phyloP scores from a whole-genome alignment of 2,888 invertebrate genomes.

The Agrochola lychnidis region DNA sequence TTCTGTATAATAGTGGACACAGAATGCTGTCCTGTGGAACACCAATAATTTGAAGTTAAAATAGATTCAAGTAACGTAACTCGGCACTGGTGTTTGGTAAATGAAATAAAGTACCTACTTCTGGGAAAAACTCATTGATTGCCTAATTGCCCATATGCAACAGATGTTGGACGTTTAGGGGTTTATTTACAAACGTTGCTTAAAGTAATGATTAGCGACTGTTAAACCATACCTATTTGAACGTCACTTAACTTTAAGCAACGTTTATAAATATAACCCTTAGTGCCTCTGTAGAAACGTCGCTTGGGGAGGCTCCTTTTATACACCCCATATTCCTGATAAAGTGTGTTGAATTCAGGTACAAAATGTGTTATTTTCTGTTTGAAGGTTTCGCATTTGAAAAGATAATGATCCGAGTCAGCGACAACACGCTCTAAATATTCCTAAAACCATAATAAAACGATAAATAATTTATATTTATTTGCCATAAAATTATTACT shows the following conservation, averaged over 20 bases:
- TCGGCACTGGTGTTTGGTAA: no score
- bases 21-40: not conserved
- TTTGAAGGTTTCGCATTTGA: not conserved
- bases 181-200: no score
- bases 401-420: not conserved
- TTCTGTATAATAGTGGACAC: not conserved
- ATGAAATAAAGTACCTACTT: not conserved
- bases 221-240: no score
- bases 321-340: not conserved
- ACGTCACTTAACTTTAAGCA: no score
- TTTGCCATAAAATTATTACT: conserved; percentile 10
- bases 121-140: not conserved
- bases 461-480: not conserved
- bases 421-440: conserved; percentile 11
- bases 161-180: not conserved
- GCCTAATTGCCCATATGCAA: not conserved
- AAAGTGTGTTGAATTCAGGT: not conserved
- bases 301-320: not conserved
- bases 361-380: not conserved
- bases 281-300: not conserved
- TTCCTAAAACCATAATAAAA: conserved; percentile 14
- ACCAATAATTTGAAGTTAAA: not conserved
- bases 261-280: no score
- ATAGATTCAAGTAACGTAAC: not conserved
- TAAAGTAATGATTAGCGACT: no score